These are phyloP conservation scores for Bucorvus abyssinicus DNA, from an alignment of 2,797 vertebrate genomes.

Conservation along the genomic window DNA sequence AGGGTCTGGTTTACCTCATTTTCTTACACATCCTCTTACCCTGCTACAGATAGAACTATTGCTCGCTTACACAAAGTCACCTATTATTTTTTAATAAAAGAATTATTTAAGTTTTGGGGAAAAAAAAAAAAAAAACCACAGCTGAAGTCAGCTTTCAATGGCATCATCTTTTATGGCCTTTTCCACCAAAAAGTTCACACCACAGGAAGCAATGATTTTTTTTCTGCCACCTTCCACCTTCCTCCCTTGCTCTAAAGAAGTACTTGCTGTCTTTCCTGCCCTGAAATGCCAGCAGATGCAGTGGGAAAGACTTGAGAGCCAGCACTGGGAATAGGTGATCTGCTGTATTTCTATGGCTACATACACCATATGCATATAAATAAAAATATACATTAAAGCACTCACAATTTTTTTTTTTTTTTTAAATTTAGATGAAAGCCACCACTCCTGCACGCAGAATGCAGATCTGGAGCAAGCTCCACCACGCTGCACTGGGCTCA, in stretches of 20 bases:
- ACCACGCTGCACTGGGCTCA: fast-evolving
- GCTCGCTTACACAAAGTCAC: neutral
- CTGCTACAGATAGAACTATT: neutral
- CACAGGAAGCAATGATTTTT: neutral
- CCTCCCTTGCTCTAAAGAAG: neutral
- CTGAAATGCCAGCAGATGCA: neutral
- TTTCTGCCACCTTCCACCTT: neutral
- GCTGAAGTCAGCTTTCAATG: neutral
- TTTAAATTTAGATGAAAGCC: neutral
- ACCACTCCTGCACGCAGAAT: neutral
- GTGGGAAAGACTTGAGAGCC: neutral
- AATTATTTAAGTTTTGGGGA: neutral
- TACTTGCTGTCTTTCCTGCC: neutral
- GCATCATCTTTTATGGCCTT: neutral
- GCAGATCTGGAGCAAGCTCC: neutral
- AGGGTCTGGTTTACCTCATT: slow-evolving; percentile 68
- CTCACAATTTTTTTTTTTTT: neutral
- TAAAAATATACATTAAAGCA: fast-evolving
- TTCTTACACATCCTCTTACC: slow-evolving; percentile 17
- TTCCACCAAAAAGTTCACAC: neutral
- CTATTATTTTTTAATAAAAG: neutral
- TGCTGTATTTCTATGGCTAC: neutral
- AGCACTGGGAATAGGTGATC: neutral
- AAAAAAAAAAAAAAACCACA: neutral
- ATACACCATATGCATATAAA: neutral